Conservation (phyloP, 2,888 invertebrate genomes). For the Isoperla grammatica region DNA sequence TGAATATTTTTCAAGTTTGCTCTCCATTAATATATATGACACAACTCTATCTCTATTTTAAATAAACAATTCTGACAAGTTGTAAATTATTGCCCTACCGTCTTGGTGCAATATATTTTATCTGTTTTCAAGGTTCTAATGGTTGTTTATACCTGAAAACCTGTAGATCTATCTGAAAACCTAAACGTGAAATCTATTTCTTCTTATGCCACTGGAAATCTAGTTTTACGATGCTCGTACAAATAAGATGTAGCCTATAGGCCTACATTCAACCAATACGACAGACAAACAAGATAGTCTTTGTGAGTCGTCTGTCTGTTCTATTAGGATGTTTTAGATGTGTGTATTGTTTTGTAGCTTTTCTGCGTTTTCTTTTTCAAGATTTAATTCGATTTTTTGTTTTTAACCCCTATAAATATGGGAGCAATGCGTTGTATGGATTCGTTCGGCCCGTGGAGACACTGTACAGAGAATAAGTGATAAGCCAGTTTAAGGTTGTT, state of each 20-base stretch:
- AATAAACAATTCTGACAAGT: neutral
- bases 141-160: slow-evolving; percentile 16
- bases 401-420: no score
- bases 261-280: neutral
- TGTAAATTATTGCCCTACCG: slow-evolving; percentile 1
- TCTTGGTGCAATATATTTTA: neutral
- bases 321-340: neutral
- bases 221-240: no score
- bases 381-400: no score
- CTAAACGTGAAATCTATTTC: neutral
- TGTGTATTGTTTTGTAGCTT: no score
- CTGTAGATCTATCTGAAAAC: slow-evolving; percentile 1
- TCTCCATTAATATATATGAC: no score
- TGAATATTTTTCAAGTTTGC: no score
- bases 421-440: no score
- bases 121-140: slow-evolving; percentile 19
- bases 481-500: neutral
- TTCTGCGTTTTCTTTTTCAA: no score
- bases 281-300: neutral
- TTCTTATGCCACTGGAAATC: neutral
- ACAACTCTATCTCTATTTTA: no score
- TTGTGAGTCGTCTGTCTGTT: neutral
- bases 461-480: neutral
- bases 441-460: no score
- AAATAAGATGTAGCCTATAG: neutral